Base-by-base conservation (phyloP, 2,113 vertebrate genomes). In the Geothlypis trichas region DNA sequence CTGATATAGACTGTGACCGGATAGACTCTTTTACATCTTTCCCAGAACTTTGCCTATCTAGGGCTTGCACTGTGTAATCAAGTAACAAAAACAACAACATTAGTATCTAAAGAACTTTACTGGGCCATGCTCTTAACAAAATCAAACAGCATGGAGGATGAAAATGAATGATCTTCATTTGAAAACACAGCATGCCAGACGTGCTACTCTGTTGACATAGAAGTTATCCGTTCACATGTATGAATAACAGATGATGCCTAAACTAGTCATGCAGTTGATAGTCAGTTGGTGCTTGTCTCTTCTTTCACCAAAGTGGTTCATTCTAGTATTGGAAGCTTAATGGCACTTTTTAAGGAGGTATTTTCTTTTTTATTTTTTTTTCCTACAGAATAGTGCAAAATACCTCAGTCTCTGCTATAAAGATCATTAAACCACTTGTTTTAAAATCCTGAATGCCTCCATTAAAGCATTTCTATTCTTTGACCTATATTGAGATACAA, bases 1-100 rank as follows among this genome's bases (percentile, higher is more conserved):
- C 96, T 97, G 96, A 91, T 95, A 97, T 91, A 97, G 96, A 87
- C 97, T 98, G 96, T 39, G 96, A 96, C 91, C 73, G 96, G 96
- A 93, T 41, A 96, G 96, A 95, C 62, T 98, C 93, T 97, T 89
- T 97, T 96, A 98, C 85, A 92, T 98, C 97, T 97, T 98, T 97
- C 97, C 96, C 98, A 96, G 98, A 96, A 97, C 94, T 98, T 97
- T 98, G 97, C 95, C 98, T 99, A 99, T 94, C 98, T 99, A 99
- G 92, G 97, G 96, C 96, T 98, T 98, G 97, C 97, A 98, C 97
- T 98, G 97, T 98, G 96, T 98, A 97, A 99, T 98, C 98, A 98
- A 98, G 98, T 97, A 94, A 98, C 92, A 97, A 95, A 97, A 97
- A 98, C 96, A 98, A 97, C 89, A 96, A 96, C 74, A 96, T 98